phyloP scores from a whole-genome alignment of 2,888 invertebrate species.

The Orgyia antiqua region DNA sequence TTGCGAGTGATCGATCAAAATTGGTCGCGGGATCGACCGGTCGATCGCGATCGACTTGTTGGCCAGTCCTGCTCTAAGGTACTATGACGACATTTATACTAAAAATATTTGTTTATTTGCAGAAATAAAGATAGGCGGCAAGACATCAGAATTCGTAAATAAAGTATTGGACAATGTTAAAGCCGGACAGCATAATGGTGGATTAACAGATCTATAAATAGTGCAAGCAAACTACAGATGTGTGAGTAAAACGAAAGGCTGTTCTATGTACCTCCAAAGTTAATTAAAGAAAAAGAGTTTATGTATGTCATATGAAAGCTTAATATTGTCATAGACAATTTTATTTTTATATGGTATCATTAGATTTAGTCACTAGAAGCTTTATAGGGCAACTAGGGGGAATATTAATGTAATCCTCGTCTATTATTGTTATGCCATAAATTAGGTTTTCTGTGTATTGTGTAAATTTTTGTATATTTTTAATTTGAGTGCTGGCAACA shows the following conservation, averaged over 20 bases:
- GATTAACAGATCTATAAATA: conserved; percentile 83
- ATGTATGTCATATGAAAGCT: conserved; percentile 56
- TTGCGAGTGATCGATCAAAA: no score
- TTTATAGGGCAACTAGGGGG: conserved; percentile 62
- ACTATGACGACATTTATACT: no score
- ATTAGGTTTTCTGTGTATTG: conserved; percentile 22
- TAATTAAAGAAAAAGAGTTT: conserved; percentile 58
- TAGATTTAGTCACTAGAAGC: conserved; percentile 59
- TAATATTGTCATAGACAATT: conserved; percentile 69
- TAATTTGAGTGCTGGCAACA: conserved; percentile 12
- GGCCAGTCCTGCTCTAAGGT: no score
- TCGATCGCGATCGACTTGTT: no score
- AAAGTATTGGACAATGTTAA: conserved; percentile 92
- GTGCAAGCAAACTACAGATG: conserved; percentile 28
- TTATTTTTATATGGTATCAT: conserved; percentile 65
- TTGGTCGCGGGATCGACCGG: no score
- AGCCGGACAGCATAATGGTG: conserved; percentile 86
- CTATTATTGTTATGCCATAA: conserved; percentile 37
- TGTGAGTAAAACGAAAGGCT: conserved; percentile 69
- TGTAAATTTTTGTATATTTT: no score
- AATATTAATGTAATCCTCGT: conserved; percentile 32
- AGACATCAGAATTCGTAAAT: conserved; percentile 96
- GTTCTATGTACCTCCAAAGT: conserved; percentile 77
- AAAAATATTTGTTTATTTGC: conserved; percentile 47
- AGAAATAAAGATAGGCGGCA: conserved; percentile 93